phyloP scores from a whole-genome alignment of 2,888 invertebrate species.

The Tetranychus truncatus region DNA sequence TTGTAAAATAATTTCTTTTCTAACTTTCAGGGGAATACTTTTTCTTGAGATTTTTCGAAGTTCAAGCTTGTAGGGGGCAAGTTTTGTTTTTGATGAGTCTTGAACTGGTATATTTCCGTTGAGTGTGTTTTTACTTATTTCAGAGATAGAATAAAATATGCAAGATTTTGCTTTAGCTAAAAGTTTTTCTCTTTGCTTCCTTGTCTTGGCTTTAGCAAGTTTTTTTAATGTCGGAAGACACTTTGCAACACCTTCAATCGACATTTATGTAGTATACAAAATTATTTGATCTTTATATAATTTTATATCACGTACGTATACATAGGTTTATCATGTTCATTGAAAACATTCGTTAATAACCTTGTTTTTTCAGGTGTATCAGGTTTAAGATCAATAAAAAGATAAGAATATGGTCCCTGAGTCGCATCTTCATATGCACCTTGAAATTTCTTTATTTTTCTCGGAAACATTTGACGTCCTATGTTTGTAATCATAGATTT shows the following conservation, averaged over 20 bases:
- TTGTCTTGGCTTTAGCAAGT: background rate
- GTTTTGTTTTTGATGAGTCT: background rate
- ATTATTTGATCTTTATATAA: background rate
- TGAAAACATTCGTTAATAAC: slow-evolving; percentile 11
- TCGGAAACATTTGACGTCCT: too few species aligned
- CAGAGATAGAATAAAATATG: background rate
- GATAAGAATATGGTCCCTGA: slow-evolving; percentile 23
- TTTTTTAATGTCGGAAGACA: slow-evolving; percentile 7
- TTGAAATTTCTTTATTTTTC: too few species aligned
- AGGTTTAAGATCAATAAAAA: slow-evolving; percentile 25
- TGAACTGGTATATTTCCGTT: background rate
- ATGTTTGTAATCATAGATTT: too few species aligned
- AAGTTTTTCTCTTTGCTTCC: background rate
- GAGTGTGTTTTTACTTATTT: background rate
- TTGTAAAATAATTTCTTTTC: background rate
- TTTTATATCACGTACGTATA: background rate
- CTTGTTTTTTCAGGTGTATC: slow-evolving; percentile 21
- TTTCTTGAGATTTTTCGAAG: background rate
- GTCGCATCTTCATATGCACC: slow-evolving; percentile 23
- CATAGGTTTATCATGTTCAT: slow-evolving; percentile 2
- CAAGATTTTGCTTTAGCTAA: background rate
- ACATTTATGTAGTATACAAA: background rate
- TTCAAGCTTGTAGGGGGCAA: background rate
- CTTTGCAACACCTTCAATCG: background rate
- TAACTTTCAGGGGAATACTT: background rate